Base-by-base conservation (phyloP, 2,797 vertebrate genomes). In the Arrhamphus sclerolepis region DNA sequence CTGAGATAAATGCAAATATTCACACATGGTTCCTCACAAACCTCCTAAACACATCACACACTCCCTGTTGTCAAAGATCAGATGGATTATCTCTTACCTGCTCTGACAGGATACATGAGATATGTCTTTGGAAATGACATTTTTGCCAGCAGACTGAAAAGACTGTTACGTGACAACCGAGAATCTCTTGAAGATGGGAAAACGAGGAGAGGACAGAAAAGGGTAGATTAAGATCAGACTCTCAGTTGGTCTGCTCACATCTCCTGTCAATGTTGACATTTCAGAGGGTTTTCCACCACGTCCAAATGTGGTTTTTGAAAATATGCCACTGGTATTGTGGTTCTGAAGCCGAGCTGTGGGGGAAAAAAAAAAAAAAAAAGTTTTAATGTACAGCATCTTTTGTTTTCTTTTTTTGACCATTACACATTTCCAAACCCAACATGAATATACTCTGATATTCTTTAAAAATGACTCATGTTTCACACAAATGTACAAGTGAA, bases 91-190 rank as follows among this genome's bases (percentile, higher is more conserved):
- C 85, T 83, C 41, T 50, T 60, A 61, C 83, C 66, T 86, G 84
- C 84, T 81, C 77, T 88, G 88, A 89, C 87, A 78, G 76, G 81
- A 77, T 66, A 58, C 34, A 38, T 22, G 39, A 82, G 80, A 85
- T 76, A 65, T 8, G 20, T 39, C 48, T 61, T 81, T 77, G 56
- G 46, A 82, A 80, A 84, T 72, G 59, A 63, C 87, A 91, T 89
- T 88, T 91, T 90, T 92, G 85, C 77, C 90, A 91, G 83, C 66
- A 90, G 89, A 92, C 90, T 89, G 82, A 89, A 86, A 86, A 83
- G 68, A 42, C 77, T 52, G 50, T 87, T 90, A 84, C 90, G 91
- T 92, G 91, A 92, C 91, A 88, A 67, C 72, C 47, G 72, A 81
- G 60, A 72, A 82, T 86, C 84, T 85, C 63, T 56, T 57, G 49